Percentiles rank a stretch among this genome's conserved stretches.
Evolutionary conservation across 2,113 vertebrate species (phyloP).

Genomic region (Diphyllodes magnificus): DNA sequence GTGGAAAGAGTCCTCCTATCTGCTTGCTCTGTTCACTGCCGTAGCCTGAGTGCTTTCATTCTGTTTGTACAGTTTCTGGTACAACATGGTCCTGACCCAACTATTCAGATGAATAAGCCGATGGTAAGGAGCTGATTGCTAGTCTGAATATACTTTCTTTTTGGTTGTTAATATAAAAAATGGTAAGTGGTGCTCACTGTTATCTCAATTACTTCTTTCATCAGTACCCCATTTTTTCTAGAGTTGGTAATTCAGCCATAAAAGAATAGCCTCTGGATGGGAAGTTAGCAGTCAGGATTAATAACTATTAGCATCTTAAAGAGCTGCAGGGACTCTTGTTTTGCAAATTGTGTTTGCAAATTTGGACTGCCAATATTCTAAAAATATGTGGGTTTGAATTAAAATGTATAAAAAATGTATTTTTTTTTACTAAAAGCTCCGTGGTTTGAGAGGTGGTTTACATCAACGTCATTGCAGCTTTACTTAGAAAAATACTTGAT

Average conservation of each 20-base stretch:
- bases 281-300: background rate
- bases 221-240: background rate
- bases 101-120: background rate
- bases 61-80: slow-evolving; percentile 27
- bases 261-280: background rate
- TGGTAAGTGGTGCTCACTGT: background rate
- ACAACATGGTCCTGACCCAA: slow-evolving; percentile 25
- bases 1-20: background rate
- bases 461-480: background rate
- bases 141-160: background rate
- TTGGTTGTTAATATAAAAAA: background rate
- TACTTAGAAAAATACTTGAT: background rate
- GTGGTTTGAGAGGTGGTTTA: background rate
- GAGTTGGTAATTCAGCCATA: background rate
- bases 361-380: background rate
- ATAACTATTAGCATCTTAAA: background rate
- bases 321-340: background rate
- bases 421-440: background rate
- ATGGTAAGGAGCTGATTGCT: background rate
- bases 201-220: background rate
- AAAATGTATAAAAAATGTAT: background rate
- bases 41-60: background rate
- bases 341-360: background rate
- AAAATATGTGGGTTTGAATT: background rate
- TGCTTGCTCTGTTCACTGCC: background rate